phyloP scores from a whole-genome alignment of 2,797 vertebrate species.

The Gouania willdenowi region DNA sequence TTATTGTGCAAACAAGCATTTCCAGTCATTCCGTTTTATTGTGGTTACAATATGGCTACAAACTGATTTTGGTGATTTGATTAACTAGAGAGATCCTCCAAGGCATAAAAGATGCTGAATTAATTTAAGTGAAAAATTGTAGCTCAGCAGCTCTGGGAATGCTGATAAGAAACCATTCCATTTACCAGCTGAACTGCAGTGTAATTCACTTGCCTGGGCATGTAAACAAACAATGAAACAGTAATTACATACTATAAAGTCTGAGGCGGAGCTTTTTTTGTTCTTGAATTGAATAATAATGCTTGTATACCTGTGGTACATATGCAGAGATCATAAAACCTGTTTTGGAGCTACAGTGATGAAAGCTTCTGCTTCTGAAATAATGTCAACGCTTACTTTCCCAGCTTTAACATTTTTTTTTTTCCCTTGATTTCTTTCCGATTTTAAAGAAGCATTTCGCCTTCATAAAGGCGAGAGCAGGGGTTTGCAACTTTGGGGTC shows the following conservation, averaged over 20 bases:
- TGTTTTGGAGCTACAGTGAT: constrained; percentile 45
- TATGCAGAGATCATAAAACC: constrained; percentile 35
- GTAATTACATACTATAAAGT: constrained; percentile 66
- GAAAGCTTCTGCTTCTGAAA: constrained; percentile 52
- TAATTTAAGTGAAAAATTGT: constrained; percentile 55
- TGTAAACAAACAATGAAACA: constrained; percentile 60
- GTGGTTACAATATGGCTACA: constrained; percentile 35
- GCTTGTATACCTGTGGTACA: constrained; percentile 30
- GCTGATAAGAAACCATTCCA: constrained; percentile 65
- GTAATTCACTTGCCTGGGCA: constrained; percentile 63
- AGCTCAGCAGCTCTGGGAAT: constrained; percentile 43
- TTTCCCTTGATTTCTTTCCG: not conserved
- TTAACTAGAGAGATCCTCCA: constrained; percentile 61
- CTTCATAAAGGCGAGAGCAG: too few species aligned
- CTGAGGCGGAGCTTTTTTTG: constrained; percentile 45
- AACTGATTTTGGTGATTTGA: constrained; percentile 66
- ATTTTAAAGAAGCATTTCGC: constrained; percentile 4
- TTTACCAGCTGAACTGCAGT: constrained; percentile 39
- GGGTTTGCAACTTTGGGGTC: too few species aligned
- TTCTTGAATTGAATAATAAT: constrained; percentile 53
- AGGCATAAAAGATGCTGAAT: constrained; percentile 55
- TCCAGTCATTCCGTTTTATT: constrained; percentile 60
- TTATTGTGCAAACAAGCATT: constrained; percentile 40
- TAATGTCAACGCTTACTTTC: constrained; percentile 17
- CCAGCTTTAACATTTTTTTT: not conserved